Percentiles rank a stretch among this genome's conserved stretches.
phyloP scores from a whole-genome alignment of 2,113 vertebrate genomes.

The Caranx melampygus region DNA sequence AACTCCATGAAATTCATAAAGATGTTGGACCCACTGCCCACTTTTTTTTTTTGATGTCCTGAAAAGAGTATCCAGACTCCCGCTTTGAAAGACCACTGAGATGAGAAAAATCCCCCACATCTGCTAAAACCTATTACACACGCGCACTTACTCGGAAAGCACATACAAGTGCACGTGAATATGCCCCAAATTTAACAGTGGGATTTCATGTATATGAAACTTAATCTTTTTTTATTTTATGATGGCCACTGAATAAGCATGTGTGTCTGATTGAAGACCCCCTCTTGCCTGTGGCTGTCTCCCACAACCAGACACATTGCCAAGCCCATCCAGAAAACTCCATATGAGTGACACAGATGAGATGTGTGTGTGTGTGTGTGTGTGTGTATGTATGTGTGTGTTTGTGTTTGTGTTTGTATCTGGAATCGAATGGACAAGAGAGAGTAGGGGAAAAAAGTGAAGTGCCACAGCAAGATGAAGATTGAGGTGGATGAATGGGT shows the following conservation, averaged over 20 bases:
- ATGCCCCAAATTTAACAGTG: slow-evolving; percentile 23
- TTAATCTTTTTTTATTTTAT: slow-evolving; percentile 7
- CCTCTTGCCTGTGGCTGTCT: too few relatives aligned
- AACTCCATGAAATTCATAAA: slow-evolving; percentile 33
- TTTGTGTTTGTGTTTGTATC: too few relatives aligned
- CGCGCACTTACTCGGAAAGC: background rate
- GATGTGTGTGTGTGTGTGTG: too few relatives aligned
- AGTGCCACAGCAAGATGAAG: too few relatives aligned
- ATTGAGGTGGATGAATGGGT: too few relatives aligned
- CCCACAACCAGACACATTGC: too few relatives aligned
- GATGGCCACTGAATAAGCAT: background rate
- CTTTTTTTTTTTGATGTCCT: slow-evolving; percentile 18
- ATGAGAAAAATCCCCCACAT: slow-evolving; percentile 54
- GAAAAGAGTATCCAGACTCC: slow-evolving; percentile 33
- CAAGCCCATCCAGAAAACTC: too few relatives aligned
- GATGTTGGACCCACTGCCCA: slow-evolving; percentile 15
- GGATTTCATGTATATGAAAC: slow-evolving; percentile 54
- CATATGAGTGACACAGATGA: too few relatives aligned
- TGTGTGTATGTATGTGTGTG: too few relatives aligned
- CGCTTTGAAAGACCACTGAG: slow-evolving; percentile 47
- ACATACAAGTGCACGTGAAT: slow-evolving; percentile 20
- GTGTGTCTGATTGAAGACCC: background rate
- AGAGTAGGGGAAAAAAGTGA: too few relatives aligned
- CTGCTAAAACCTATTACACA: slow-evolving; percentile 33
- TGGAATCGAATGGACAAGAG: too few relatives aligned